phyloP scores from a whole-genome alignment of 2,113 vertebrate genomes.

The Pollimyrus isidori region DNA sequence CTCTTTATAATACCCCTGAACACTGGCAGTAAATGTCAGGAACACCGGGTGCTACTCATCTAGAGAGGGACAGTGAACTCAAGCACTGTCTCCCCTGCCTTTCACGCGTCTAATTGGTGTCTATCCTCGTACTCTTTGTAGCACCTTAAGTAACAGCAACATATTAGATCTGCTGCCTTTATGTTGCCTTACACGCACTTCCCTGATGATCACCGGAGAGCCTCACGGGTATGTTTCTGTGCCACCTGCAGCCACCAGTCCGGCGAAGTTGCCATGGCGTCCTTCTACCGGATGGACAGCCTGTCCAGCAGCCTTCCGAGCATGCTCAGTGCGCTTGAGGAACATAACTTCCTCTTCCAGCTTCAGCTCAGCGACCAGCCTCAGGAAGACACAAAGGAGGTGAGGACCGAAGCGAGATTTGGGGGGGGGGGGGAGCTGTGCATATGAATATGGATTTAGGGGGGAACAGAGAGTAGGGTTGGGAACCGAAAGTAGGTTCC shows the following conservation, averaged over 20 bases:
- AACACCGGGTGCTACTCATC: not conserved
- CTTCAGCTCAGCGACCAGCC: slow-evolving; percentile 67
- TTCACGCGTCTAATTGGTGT: not conserved
- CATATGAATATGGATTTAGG: not conserved
- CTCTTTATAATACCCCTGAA: not conserved
- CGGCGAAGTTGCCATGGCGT: slow-evolving; percentile 73
- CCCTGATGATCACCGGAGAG: not conserved
- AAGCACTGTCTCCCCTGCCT: not conserved
- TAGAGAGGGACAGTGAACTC: not conserved
- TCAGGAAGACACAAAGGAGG: slow-evolving; percentile 70
- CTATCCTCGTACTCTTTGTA: not conserved
- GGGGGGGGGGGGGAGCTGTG: not conserved
- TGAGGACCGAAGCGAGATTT: slow-evolving; percentile 31
- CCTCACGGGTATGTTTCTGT: not conserved
- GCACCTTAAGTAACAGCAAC: not conserved
- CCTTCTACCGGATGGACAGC: slow-evolving; percentile 67
- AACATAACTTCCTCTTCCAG: slow-evolving; percentile 83
- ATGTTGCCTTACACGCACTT: not conserved
- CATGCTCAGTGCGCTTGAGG: slow-evolving; percentile 71
- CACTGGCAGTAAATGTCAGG: not conserved
- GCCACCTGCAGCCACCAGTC: slow-evolving; percentile 67
- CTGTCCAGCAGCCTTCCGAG: slow-evolving; percentile 64
- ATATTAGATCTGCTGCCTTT: not conserved
- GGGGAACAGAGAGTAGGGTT: not conserved
- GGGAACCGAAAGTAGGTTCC: not conserved